These are phyloP conservation scores for Aromia moschata DNA, from an alignment of 2,888 invertebrate genomes.

Conservation along the genomic window DNA sequence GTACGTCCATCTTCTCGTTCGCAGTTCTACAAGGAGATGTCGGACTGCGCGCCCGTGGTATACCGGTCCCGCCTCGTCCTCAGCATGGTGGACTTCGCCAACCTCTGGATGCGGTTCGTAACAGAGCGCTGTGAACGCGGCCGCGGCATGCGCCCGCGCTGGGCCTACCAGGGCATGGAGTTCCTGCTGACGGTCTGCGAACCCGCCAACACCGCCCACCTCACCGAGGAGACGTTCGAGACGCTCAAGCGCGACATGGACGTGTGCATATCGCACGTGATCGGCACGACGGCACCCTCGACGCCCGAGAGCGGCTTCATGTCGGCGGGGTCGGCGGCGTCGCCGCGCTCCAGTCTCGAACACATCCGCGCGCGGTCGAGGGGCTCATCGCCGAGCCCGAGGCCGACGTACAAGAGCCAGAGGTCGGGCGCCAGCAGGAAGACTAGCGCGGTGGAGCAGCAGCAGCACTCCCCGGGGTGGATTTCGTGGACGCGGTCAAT, in stretches of 20 bases:
- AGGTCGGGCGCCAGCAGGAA: constrained; percentile 54
- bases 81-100: constrained; percentile 75
- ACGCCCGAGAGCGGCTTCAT: constrained; percentile 60
- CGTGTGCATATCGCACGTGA: constrained; percentile 86
- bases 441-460: constrained; percentile 56
- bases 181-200: constrained; percentile 87
- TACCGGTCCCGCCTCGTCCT: constrained; percentile 65
- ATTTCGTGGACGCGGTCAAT: constrained; percentile 45
- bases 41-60: constrained; percentile 66
- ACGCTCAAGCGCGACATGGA: constrained; percentile 82
- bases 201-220: constrained; percentile 80
- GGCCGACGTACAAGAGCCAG: constrained; percentile 59
- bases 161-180: constrained; percentile 90
- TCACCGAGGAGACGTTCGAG: constrained; percentile 83
- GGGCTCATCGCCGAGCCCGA: constrained; percentile 60
- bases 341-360: constrained; percentile 56
- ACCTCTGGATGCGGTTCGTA: constrained; percentile 91
- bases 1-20: constrained; percentile 33
- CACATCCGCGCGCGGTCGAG: constrained; percentile 54
- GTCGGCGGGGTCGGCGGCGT: constrained; percentile 57
- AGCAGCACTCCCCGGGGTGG: constrained; percentile 50
- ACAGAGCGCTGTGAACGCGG: constrained; percentile 80
- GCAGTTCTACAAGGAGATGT: constrained; percentile 77
- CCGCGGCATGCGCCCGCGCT: constrained; percentile 81
- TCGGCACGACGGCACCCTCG: constrained; percentile 67